phyloP scores from a whole-genome alignment of 2,113 vertebrate genomes.

The Morone saxatilis region DNA sequence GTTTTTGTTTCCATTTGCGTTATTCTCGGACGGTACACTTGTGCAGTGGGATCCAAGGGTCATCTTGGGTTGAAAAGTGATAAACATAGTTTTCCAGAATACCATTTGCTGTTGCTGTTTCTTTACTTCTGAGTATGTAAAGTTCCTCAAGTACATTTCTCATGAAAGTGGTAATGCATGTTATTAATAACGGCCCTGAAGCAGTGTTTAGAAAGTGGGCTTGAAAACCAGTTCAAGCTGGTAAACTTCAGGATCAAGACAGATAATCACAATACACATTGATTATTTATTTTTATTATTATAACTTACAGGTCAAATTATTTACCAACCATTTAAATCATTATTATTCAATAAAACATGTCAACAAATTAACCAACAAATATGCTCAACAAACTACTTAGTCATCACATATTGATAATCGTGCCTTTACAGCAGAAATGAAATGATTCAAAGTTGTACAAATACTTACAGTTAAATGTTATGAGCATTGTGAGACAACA shows the following conservation, averaged over 20 bases:
- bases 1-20: background rate
- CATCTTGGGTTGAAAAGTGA: background rate
- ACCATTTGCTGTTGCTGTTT: background rate
- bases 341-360: constrained; percentile 13
- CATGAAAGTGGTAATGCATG: background rate
- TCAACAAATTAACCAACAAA: constrained; percentile 10
- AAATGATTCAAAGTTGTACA: background rate
- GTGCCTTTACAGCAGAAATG: background rate
- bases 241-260: background rate
- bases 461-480: constrained; percentile 1
- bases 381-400: constrained; percentile 22
- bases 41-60: background rate
- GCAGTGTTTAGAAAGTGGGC: background rate
- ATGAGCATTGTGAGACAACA: background rate
- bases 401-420: constrained; percentile 2
- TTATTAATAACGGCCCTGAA: background rate
- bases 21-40: background rate
- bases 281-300: constrained; percentile 42
- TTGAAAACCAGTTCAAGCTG: background rate
- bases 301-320: constrained; percentile 42
- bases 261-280: background rate
- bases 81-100: background rate
- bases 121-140: background rate
- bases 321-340: constrained; percentile 23
- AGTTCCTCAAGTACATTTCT: background rate